A percentile compares a stretch with the other conserved stretches of the same genome.
Conservation (phyloP, 1,140 invertebrate species). For the Ceratosolen solmsi region DNA sequence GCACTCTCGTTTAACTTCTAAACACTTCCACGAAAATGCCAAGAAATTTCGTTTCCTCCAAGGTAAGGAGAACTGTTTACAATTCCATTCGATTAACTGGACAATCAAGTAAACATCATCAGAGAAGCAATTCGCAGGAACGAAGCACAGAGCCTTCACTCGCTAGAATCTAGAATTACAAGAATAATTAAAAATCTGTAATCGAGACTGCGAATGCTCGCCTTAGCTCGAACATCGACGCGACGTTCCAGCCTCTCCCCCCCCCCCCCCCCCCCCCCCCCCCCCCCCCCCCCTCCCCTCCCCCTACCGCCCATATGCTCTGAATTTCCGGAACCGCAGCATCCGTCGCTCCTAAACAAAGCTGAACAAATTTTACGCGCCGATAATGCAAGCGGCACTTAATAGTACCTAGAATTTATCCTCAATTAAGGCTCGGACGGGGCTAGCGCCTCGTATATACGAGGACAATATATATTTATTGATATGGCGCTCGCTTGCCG, state of each 20-base stretch:
- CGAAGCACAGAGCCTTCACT: background rate
- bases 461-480: conserved; percentile 27
- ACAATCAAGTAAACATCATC: background rate
- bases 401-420: conserved; percentile 46
- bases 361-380: conserved; percentile 22
- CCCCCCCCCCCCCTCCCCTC: no score
- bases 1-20: background rate
- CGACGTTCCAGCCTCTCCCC: conserved; percentile 1
- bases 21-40: background rate
- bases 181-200: conserved; percentile 9
- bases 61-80: conserved; percentile 1
- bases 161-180: background rate
- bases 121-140: background rate
- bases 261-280: no score
- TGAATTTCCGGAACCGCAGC: background rate
- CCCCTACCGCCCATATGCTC: no score
- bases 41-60: background rate
- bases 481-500: conserved; percentile 26
- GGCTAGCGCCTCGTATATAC: background rate
- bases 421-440: conserved; percentile 42
- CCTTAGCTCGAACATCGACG: background rate
- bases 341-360: background rate
- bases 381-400: conserved; percentile 2
- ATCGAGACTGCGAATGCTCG: background rate
- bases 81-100: background rate